Percentiles rank a stretch among this genome's conserved stretches.
phyloP scores from a whole-genome alignment of 2,888 invertebrate genomes.

The Hanleya hanleyi region DNA sequence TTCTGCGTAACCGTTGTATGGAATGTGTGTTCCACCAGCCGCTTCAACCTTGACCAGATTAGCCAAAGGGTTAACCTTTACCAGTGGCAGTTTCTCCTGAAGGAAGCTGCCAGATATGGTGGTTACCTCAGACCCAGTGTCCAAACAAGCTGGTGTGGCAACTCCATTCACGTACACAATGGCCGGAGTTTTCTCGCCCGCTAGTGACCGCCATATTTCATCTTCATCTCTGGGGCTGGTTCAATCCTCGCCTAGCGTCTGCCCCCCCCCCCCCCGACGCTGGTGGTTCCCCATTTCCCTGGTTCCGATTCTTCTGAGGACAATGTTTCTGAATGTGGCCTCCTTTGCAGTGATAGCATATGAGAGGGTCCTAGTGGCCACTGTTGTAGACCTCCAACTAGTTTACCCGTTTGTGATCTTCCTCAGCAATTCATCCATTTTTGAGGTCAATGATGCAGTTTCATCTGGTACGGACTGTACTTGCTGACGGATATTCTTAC shows the following conservation, averaged over 20 bases:
- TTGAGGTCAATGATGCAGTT: too few relatives aligned
- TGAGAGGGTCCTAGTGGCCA: neutral
- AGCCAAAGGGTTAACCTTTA: neutral
- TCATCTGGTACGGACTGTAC: too few relatives aligned
- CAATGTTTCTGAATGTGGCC: neutral
- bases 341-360: neutral
- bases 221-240: neutral
- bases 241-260: neutral
- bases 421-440: too few relatives aligned
- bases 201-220: neutral
- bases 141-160: neutral
- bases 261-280: neutral
- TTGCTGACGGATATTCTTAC: too few relatives aligned
- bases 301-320: neutral
- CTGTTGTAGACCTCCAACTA: neutral
- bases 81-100: neutral
- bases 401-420: neutral
- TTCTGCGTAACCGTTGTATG: slow-evolving; percentile 27
- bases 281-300: neutral
- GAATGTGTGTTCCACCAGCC: slow-evolving; percentile 18
- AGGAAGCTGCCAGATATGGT: neutral
- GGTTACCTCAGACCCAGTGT: neutral
- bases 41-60: slow-evolving; percentile 6
- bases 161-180: neutral
- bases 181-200: neutral